Percentiles rank a stretch among this genome's conserved stretches.
phyloP scores from a whole-genome alignment of 2,888 invertebrate species.

The Oegoconia quadripuncta region DNA sequence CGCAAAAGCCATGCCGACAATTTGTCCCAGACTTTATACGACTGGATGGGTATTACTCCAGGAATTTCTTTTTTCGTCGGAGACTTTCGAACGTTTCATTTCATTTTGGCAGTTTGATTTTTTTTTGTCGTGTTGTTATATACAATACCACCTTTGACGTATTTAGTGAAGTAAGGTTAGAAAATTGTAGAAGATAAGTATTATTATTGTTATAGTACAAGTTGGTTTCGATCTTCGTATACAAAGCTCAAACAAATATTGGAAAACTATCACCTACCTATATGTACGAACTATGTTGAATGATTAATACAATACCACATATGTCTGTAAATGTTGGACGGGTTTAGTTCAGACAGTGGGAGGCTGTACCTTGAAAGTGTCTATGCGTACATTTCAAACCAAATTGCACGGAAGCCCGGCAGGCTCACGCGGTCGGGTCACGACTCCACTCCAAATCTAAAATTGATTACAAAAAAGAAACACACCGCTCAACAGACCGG shows the following conservation, averaged over 20 bases:
- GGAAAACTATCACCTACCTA: no score
- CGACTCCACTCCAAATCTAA: slow-evolving; percentile 69
- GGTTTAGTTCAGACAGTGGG: background rate
- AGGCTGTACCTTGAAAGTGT: slow-evolving; percentile 18
- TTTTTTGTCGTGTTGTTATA: background rate
- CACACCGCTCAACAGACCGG: slow-evolving; percentile 34
- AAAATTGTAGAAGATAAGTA: no score
- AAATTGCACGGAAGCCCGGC: slow-evolving; percentile 54
- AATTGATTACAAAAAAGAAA: slow-evolving; percentile 65
- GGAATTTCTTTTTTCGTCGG: slow-evolving; percentile 29
- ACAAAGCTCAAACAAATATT: no score
- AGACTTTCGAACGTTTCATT: slow-evolving; percentile 23
- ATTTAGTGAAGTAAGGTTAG: no score
- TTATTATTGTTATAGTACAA: no score
- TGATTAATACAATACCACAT: no score
- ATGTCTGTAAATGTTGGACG: slow-evolving; percentile 4
- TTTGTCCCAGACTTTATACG: slow-evolving; percentile 57
- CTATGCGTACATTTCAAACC: slow-evolving; percentile 22
- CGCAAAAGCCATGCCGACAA: slow-evolving; percentile 55
- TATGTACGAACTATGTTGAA: background rate
- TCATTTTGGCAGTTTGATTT: background rate
- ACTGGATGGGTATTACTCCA: slow-evolving; percentile 40
- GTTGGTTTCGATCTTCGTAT: no score
- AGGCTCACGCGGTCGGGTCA: slow-evolving; percentile 57
- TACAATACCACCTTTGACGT: no score